These are phyloP conservation scores for Bacillus rossius DNA, from an alignment of 1,140 invertebrate species.

Conservation along the genomic window DNA sequence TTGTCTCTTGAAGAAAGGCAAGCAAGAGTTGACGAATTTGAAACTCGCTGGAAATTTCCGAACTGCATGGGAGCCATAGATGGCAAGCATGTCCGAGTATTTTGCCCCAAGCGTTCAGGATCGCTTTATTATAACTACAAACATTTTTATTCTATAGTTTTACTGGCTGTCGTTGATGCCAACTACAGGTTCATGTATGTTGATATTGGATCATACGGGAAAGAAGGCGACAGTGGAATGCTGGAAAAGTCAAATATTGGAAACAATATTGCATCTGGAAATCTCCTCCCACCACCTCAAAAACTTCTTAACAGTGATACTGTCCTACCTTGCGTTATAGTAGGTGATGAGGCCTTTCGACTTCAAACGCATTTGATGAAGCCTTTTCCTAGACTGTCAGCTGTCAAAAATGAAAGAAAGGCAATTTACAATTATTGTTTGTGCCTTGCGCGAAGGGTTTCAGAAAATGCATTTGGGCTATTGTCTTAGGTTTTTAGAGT, in stretches of 20 bases:
- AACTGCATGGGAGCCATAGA: constrained; percentile 37
- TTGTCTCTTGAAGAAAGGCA: constrained; percentile 24
- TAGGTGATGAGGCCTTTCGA: constrained; percentile 38
- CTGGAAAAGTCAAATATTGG: constrained; percentile 11
- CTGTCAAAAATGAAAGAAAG: neutral
- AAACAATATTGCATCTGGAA: no score
- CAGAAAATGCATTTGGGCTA: no score
- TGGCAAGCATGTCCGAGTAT: constrained; percentile 39
- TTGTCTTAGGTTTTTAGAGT: no score
- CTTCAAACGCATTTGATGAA: constrained; percentile 31
- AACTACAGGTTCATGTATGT: constrained; percentile 37
- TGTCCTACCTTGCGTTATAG: constrained; percentile 28
- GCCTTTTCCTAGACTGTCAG: constrained; percentile 27
- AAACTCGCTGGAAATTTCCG: constrained; percentile 31
- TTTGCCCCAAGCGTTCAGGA: constrained; percentile 27
- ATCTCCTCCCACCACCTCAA: constrained; percentile 10
- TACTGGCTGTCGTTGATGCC: constrained; percentile 37
- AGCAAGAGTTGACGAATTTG: constrained; percentile 24
- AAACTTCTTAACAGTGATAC: constrained; percentile 19
- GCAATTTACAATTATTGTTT: no score
- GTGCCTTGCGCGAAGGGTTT: no score
- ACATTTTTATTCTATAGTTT: constrained; percentile 30
- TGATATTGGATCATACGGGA: constrained; percentile 35
- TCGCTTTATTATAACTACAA: constrained; percentile 38
- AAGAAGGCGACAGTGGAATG: constrained; percentile 31